These are phyloP conservation scores for Lithophane semibrunnea DNA, from an alignment of 2,888 invertebrate genomes.

Conservation along the genomic window DNA sequence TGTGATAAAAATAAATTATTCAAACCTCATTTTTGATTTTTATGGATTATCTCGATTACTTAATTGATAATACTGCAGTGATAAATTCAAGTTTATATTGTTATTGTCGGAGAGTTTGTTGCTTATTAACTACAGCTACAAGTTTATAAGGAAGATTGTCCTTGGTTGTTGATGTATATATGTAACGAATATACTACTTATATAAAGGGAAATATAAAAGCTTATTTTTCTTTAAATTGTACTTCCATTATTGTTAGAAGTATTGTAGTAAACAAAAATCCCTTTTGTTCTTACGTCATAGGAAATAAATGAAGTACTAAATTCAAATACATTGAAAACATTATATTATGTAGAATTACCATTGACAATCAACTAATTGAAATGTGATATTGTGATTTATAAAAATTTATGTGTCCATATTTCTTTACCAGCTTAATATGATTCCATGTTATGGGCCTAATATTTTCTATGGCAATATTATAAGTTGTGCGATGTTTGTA, in stretches of 20 bases:
- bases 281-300: constrained; percentile 47
- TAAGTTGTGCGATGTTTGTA: constrained; percentile 49
- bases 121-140: constrained; percentile 44
- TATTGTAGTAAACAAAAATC: constrained; percentile 43
- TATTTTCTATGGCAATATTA: constrained; percentile 45
- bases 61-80: constrained; percentile 61
- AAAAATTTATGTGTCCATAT: constrained; percentile 59
- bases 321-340: constrained; percentile 26
- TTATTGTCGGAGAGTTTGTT: constrained; percentile 32
- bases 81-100: constrained; percentile 61
- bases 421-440: constrained; percentile 62
- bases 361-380: constrained; percentile 59
- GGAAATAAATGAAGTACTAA: constrained; percentile 44
- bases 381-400: constrained; percentile 66
- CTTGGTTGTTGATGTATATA: constrained; percentile 39
- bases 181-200: constrained; percentile 25
- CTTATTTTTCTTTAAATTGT: constrained; percentile 35
- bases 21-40: constrained; percentile 74
- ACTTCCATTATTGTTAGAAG: constrained; percentile 43
- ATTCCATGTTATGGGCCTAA: constrained; percentile 47
- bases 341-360: constrained; percentile 32
- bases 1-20: constrained; percentile 83
- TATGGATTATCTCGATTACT: constrained; percentile 51
- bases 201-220: constrained; percentile 27
- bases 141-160: constrained; percentile 33